A percentile compares a stretch with the other conserved stretches of the same genome.
Evolutionary conservation across 2,888 invertebrate species (phyloP).

Genomic region (Agrochola macilenta): DNA sequence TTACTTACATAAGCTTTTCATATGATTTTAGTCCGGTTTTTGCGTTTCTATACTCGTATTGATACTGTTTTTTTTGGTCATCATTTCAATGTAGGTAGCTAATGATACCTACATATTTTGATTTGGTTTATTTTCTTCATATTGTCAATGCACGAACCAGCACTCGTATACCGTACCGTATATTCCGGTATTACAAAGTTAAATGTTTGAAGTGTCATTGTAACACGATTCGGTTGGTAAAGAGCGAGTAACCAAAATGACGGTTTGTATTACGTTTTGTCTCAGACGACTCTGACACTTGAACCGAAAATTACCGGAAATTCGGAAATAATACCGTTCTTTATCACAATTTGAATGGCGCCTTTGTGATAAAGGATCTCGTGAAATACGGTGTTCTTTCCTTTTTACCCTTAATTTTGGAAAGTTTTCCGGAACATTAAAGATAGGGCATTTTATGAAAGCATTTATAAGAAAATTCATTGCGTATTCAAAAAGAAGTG

Average conservation of each 20-base stretch:
- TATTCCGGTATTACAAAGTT: background rate
- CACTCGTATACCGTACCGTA: background rate
- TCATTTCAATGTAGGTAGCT: background rate
- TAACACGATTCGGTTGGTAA: slow-evolving; percentile 7
- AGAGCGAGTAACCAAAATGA: background rate
- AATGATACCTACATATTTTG: background rate
- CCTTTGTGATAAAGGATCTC: slow-evolving; percentile 17
- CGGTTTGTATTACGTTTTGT: slow-evolving; percentile 29
- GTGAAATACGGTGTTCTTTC: slow-evolving; percentile 21
- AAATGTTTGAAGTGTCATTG: background rate
- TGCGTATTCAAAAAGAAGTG: slow-evolving; percentile 43
- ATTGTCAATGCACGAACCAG: background rate
- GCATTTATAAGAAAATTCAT: slow-evolving; percentile 42
- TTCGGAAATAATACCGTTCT: slow-evolving; percentile 42
- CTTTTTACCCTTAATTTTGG: slow-evolving; percentile 9
- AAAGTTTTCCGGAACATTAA: slow-evolving; percentile 40
- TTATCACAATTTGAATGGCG: slow-evolving; percentile 26
- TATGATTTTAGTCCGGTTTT: background rate
- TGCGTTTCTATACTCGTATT: too few species aligned
- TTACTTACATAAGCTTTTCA: slow-evolving; percentile 15
- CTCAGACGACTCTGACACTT: background rate
- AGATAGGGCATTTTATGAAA: slow-evolving; percentile 16
- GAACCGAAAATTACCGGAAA: slow-evolving; percentile 30
- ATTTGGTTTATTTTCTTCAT: slow-evolving; percentile 3
- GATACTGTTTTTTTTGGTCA: background rate